Conservation (phyloP, 2,113 vertebrate genomes). For the Trichomycterus rosablanca region DNA sequence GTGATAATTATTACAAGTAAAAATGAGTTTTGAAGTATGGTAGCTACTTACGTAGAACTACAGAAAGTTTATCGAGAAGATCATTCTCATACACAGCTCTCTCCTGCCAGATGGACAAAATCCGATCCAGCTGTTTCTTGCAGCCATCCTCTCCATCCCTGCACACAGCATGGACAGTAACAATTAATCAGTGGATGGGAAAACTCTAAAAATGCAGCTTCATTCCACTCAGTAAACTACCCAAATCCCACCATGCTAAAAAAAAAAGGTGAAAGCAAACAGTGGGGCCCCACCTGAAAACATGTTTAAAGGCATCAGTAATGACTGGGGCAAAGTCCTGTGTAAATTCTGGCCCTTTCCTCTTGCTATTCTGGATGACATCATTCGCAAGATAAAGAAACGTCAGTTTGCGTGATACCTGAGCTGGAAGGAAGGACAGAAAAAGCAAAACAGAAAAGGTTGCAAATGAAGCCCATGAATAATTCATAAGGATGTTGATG, state of each 20-base stretch:
- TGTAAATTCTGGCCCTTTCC: slow-evolving; percentile 96
- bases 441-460: slow-evolving; percentile 6
- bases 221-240: not conserved
- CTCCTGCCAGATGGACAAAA: slow-evolving; percentile 97
- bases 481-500: too few species aligned
- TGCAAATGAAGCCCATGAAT: too few species aligned
- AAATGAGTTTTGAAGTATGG: too few species aligned
- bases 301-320: slow-evolving; percentile 94
- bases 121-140: slow-evolving; percentile 89
- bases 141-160: slow-evolving; percentile 78
- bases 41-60: slow-evolving; percentile 84
- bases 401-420: slow-evolving; percentile 91
- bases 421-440: slow-evolving; percentile 70
- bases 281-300: slow-evolving; percentile 77
- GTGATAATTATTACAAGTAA: too few species aligned
- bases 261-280: not conserved
- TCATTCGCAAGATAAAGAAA: slow-evolving; percentile 98
- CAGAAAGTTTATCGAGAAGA: slow-evolving; percentile 87
- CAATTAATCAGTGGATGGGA: not conserved
- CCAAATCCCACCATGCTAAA: not conserved
- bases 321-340: slow-evolving; percentile 96
- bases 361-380: slow-evolving; percentile 99
- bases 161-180: not conserved
- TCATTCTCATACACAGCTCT: slow-evolving; percentile 93
- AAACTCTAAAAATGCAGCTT: not conserved